Base-by-base conservation (phyloP, 1,140 invertebrate species). In the Diploscapter pachys region DNA sequence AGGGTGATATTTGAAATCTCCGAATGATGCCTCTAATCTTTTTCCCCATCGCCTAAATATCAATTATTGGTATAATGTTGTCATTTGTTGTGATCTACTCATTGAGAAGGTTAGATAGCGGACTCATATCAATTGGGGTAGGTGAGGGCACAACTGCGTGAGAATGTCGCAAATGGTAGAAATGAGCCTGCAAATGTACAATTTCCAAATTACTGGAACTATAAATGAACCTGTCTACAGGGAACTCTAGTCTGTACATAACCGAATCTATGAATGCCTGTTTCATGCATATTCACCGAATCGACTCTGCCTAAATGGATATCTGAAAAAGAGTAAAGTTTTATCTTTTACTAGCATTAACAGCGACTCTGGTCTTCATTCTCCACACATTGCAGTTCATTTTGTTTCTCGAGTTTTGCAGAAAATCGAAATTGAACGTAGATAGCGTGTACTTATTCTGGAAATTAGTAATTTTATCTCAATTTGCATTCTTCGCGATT, bases 201-300 rank as follows among this genome's bases (percentile, higher is more conserved):
- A 9, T 8, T 5, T 61, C 5, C 9, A n/a, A 65, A 59, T 9
- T 11, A 62, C n/a, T 8, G 48, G 63, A 65, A 48, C 9, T 11
- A 62, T 54, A 71, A 9, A 71, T 31, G 6, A 9, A 72, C 71
- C 54, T 53, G 53, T 6, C 52, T 9, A 56, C 83, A 85, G 48
- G 83, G 83, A 59, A 85, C 77, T 56, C 83, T 76, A 4, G 82
- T 82, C 75, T 83, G 82, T 55, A 81, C 82, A 71, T 82, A 84
- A 9, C 82, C 83, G 50, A 83, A 76, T 59, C 84, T 64, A 73
- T 85, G 82, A 51, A 85, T 85, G 48, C 83, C 83, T 13, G 82
- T 83, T 64, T 85, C 83, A 64, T 85, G 83, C 83, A 85, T 85
- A 59, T 85, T 85, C 4, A 85, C 83, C 67, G 71, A 80, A 65